phyloP scores from a whole-genome alignment of 2,888 invertebrate species.

The Drosophila siamana region DNA sequence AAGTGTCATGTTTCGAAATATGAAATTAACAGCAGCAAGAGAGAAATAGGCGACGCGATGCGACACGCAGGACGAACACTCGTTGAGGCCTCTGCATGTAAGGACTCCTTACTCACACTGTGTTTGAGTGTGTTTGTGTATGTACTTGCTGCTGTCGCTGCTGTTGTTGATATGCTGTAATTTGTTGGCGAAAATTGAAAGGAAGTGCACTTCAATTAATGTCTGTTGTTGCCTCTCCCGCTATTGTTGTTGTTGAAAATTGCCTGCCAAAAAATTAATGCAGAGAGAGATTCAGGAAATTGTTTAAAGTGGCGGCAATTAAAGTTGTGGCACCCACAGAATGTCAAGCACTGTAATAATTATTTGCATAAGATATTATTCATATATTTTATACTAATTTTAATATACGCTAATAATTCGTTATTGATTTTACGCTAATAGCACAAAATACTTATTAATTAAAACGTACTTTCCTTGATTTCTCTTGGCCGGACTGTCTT shows the following conservation, averaged over 20 bases:
- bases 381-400: no score
- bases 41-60: conserved; percentile 16
- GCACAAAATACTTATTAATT: no score
- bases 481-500: not conserved
- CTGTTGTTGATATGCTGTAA: conserved; percentile 65
- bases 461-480: no score
- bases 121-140: not conserved
- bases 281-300: conserved; percentile 8
- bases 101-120: no score
- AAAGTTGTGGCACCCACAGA: no score
- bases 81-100: conserved; percentile 27
- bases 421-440: no score
- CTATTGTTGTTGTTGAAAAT: conserved; percentile 19
- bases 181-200: conserved; percentile 75
- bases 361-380: no score
- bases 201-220: conserved; percentile 79
- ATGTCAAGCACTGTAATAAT: conserved; percentile 19
- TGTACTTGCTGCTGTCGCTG: conserved; percentile 23
- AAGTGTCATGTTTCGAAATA: conserved; percentile 83
- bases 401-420: no score
- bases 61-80: conserved; percentile 23
- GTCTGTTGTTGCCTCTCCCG: conserved; percentile 23
- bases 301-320: conserved; percentile 9
- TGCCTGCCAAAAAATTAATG: conserved; percentile 13
- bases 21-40: conserved; percentile 72